Evolutionary conservation across 2,888 invertebrate genomes (phyloP), one percentile per base, ranked within the genome.

Genomic region (Cheilosia soror): DNA sequence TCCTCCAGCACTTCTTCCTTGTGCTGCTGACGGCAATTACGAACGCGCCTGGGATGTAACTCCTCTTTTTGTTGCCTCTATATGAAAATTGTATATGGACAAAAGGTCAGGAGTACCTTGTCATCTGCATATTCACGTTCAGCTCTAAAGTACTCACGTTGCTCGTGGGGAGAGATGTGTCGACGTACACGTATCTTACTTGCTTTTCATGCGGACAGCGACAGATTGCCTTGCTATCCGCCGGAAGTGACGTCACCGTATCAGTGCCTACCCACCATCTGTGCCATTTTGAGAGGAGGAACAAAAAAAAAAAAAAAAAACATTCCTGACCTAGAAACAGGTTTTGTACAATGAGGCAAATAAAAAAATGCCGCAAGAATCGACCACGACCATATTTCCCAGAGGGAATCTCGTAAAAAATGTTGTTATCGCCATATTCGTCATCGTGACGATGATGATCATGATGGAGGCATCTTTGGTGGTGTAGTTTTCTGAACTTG

Each of bases 261-360:
- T 11, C 49, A 49, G 25, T 60, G 49, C 7, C 29, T 49, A 55
- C 62, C 44, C 9, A 62, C 31, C 33, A 20, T 15, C 6, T 25
- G 25, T 47, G 40, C 40, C 27, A 55, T 37, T 15, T 58, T 42
- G n/a, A 49, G 40, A 25, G 13, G 20, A 53, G n/a, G 37, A 11
- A 11, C 3, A 11, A 11, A 1, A 33, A 33, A 1, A 37, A 3
- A 33, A 9, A 37, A 6, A 37, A 37, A 37, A 71, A 76, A 66
- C 27, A 66, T 72, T 72, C 66, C 60, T 66, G 72, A 82, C 82
- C 66, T 42, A 82, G 65, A 77, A 83, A 77, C 78, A 66, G 78
- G 82, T 83, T 83, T 83, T 49, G 33, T 42, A 55, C 60, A 40
- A 66, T 60, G 27, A 57, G 42, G 44, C 25, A 58, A 33, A 47